Evolutionary conservation across 2,888 invertebrate genomes (phyloP).

Genomic region (Stenolophus ochropezus): DNA sequence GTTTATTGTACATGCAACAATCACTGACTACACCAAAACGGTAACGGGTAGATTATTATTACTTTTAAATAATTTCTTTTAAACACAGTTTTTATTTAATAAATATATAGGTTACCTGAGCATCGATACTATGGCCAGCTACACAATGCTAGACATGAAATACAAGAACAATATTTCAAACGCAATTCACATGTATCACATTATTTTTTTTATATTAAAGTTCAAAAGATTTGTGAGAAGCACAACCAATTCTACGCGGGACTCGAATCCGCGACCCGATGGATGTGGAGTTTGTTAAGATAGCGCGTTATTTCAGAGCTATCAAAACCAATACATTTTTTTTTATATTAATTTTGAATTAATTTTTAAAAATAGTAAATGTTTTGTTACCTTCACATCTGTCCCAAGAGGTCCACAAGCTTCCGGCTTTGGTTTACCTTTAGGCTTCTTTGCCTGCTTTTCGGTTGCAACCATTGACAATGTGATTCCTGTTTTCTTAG

Average conservation of each 20-base stretch:
- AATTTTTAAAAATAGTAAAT: conserved; percentile 5
- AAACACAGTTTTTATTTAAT: not conserved
- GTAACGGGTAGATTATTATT: too few species aligned
- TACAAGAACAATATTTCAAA: conserved; percentile 17
- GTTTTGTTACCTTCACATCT: conserved; percentile 75
- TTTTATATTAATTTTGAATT: too few species aligned
- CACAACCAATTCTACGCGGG: too few species aligned
- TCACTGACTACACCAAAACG: too few species aligned
- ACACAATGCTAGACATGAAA: conserved; percentile 60
- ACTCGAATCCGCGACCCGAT: too few species aligned
- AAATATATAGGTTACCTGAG: conserved; percentile 76
- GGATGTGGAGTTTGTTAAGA: too few species aligned
- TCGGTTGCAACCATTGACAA: conserved; percentile 72
- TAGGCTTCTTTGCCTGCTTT: conserved; percentile 71
- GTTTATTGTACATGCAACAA: too few species aligned
- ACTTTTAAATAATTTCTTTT: too few species aligned
- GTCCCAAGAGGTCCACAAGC: conserved; percentile 77
- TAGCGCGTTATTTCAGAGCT: too few species aligned
- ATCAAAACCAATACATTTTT: too few species aligned
- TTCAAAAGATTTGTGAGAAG: too few species aligned
- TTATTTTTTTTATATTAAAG: too few species aligned
- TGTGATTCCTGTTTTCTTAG: conserved; percentile 72
- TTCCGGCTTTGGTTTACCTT: conserved; percentile 74
- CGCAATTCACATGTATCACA: not conserved
- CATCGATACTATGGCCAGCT: conserved; percentile 73